A percentile compares a stretch with the other conserved stretches of the same genome.
These are phyloP conservation scores for Melanogrammus aeglefinus DNA, from an alignment of 2,797 vertebrate genomes.

Conservation along the genomic window DNA sequence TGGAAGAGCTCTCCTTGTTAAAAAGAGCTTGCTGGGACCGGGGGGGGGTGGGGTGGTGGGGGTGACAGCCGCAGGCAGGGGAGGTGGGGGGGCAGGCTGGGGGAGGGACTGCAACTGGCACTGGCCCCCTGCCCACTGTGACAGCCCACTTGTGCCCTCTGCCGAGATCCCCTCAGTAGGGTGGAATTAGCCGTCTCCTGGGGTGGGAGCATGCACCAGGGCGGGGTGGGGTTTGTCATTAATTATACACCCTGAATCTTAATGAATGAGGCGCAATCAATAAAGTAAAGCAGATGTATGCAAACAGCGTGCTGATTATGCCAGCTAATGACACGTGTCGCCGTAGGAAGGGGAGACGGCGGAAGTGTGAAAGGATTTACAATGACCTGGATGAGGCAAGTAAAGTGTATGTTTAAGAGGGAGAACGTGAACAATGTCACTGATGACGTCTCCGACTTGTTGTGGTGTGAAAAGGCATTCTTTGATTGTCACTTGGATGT, in stretches of 20 bases:
- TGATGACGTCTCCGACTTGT: constrained; percentile 13
- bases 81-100: constrained; percentile 69
- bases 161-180: constrained; percentile 77
- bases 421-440: constrained; percentile 4
- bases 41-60: constrained; percentile 60
- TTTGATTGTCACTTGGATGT: constrained; percentile 60
- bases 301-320: constrained; percentile 83
- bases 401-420: constrained; percentile 9
- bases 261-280: constrained; percentile 82
- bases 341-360: constrained; percentile 19
- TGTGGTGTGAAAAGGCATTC: constrained; percentile 24
- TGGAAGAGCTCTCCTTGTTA: constrained; percentile 80
- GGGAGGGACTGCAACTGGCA: constrained; percentile 65
- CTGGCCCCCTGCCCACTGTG: constrained; percentile 78
- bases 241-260: constrained; percentile 82
- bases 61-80: constrained; percentile 75
- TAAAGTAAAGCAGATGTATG: constrained; percentile 83
- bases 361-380: constrained; percentile 36
- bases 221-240: constrained; percentile 76
- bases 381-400: constrained; percentile 24
- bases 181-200: constrained; percentile 78
- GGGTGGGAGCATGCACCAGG: constrained; percentile 70
- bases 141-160: constrained; percentile 81
- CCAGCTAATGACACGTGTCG: constrained; percentile 70
- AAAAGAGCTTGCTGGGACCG: constrained; percentile 71